Base-by-base conservation (phyloP, 2,113 vertebrate genomes). In the Tonatia bakeri region DNA sequence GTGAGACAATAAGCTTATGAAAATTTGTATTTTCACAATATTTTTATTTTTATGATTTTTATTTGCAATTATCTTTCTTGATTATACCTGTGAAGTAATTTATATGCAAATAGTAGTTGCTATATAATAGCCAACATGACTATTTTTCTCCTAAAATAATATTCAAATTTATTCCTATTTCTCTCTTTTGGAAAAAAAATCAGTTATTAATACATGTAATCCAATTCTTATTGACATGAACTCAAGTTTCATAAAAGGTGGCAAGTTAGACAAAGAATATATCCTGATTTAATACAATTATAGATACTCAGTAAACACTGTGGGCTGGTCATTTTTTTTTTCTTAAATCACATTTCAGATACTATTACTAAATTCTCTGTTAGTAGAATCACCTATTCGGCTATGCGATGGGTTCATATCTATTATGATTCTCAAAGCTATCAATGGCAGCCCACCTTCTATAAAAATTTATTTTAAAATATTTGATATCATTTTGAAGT, bases 101-200 rank as follows among this genome's bases (percentile, higher is more conserved):
- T 96, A 96, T 77, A 96, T 92, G 94, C 64, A 97, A 97, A 97
- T 95, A n/a, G n/a, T n/a, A n/a, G n/a, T n/a, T n/a, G n/a, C n/a
- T n/a, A n/a, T n/a, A n/a, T n/a, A n/a, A n/a, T n/a, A n/a, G n/a
- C 7, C 67, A 87, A 87, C 72, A 28, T 45, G 59, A 76, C 47
- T 95, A 69, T 90, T 93, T 89, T 54, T 92, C 67, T 95, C 50
- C 56, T 84, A 94, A 97, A 97, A 75, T 77, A 90, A 94, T 76
- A 95, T 22, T 6, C 38, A 31, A 84, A 10, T 93, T 94, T 96
- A 94, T 75, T 94, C 8, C 54, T 85, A 85, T 45, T 16, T 72
- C 26, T 87, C 84, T 81, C 7, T 87, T 90, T 77, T 87, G 28
- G 14, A 92, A 94, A 84, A 54, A 17, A 87, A 89, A 86, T 86